These are phyloP conservation scores for Solen grandis DNA, from an alignment of 1,140 invertebrate genomes.

Conservation along the genomic window DNA sequence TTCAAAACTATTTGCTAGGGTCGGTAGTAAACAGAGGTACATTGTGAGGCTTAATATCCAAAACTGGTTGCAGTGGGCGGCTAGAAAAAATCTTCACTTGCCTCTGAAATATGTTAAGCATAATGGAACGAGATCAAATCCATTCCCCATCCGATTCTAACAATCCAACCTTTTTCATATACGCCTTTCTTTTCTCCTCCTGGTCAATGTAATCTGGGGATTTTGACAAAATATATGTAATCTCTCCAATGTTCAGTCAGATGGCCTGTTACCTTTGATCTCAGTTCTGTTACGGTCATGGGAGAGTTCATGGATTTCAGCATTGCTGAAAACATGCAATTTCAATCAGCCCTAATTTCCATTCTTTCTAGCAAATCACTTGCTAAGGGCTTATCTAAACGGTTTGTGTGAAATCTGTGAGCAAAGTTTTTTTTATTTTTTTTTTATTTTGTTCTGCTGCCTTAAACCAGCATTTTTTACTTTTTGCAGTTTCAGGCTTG, in stretches of 20 bases:
- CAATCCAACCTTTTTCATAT: too few species aligned
- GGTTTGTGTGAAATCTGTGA: conserved; percentile 12
- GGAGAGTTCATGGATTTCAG: not conserved
- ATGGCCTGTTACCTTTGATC: not conserved
- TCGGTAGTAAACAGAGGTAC: not conserved
- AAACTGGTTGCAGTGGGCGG: conserved; percentile 12
- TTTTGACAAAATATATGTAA: conserved; percentile 22
- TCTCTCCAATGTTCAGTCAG: not conserved
- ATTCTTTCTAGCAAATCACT: conserved; percentile 21
- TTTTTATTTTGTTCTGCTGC: too few species aligned
- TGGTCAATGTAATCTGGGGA: not conserved
- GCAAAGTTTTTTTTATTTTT: not conserved
- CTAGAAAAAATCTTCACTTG: conserved; percentile 27
- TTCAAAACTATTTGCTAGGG: too few species aligned
- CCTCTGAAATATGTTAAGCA: conserved; percentile 23
- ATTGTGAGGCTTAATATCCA: conserved; percentile 8
- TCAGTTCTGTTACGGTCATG: conserved; percentile 3
- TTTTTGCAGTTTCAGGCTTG: too few species aligned
- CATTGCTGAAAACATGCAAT: not conserved
- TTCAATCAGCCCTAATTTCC: conserved; percentile 6
- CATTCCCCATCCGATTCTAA: conserved; percentile 10
- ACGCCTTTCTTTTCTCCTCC: too few species aligned
- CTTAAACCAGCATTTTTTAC: too few species aligned
- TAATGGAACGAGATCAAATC: conserved; percentile 17
- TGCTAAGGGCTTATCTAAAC: conserved; percentile 11